A percentile compares a stretch with the other conserved stretches of the same genome.
These are phyloP conservation scores for Thryonomys swinderianus DNA, from an alignment of 2,113 vertebrate genomes.

Conservation along the genomic window DNA sequence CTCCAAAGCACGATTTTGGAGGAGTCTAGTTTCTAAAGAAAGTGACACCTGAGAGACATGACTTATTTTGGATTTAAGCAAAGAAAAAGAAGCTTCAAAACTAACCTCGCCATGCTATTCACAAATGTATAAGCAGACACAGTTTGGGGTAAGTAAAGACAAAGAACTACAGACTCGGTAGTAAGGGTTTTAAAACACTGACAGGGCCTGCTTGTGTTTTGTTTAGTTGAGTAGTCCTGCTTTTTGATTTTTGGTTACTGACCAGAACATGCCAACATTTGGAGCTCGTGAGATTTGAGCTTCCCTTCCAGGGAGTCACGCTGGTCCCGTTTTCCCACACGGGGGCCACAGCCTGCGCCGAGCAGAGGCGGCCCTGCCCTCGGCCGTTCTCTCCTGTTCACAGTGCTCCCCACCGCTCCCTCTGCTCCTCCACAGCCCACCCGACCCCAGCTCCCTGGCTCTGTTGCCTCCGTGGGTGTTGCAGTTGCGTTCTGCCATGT, in stretches of 20 bases:
- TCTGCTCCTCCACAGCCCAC: not conserved
- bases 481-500: not conserved
- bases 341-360: not conserved
- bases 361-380: not conserved
- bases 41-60: not conserved
- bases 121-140: not conserved
- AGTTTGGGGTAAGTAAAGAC: not conserved
- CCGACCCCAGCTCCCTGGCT: not conserved
- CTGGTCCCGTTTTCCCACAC: not conserved
- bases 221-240: not conserved
- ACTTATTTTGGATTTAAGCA: conserved; percentile 21
- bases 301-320: not conserved
- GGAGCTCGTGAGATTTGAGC: not conserved
- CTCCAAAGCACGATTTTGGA: not conserved
- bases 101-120: not conserved
- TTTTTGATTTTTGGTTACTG: not conserved
- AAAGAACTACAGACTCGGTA: not conserved
- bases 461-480: not conserved
- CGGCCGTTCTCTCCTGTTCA: not conserved
- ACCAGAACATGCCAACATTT: not conserved
- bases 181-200: not conserved
- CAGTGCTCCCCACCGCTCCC: not conserved
- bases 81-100: not conserved
- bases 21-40: not conserved
- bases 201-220: not conserved